Base-by-base conservation (phyloP, 30 jellyfish, hydroid and myxozoan species). In the Pelagia noctiluca region DNA sequence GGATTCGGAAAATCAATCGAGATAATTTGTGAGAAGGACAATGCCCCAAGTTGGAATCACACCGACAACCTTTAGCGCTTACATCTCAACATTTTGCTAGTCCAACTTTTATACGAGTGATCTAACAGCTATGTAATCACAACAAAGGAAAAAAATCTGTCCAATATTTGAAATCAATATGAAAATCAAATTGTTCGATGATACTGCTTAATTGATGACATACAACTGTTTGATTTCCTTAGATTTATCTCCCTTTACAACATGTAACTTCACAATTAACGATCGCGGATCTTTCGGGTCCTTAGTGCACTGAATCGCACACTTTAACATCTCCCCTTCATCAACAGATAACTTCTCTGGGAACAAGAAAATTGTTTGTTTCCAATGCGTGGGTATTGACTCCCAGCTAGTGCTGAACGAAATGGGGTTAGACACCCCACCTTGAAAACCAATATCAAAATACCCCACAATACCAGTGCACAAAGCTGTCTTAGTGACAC, bases 351-450 rank as follows among this genome's bases (percentile, higher is more conserved):
- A 32, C 42, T 90, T 80, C 46, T 76, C 49, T 34, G 88, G 93
- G 25, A 94, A 66, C 7, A 88, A 60, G 82, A 94, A 94, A 49
- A 94, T 50, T 5, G 99, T 94, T 52, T 94, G 99, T 63, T 94
- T 94, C 99, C 99, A 94, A 74, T 94, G 99, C 0, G 99, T 94
- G 35, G 96, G 89, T 23, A 29, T 22, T 1, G 87, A 42, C n/a
- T 76, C 71, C n/a, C 96, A 89, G 12, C 97, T 82, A 22, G 99
- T 94, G 71, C 96, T 83, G 33, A 94, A 81, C 2, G 24, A 42
- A 62, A 88, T 34, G 0, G 96, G 96, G 38, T 35, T 47, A 2
- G 34, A 49, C 21, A 83, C 23, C n/a, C 57, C 60, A 8, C 76
- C 28, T 29, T 70, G 70, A 62, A 93, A 93, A 30, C 74, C 84